Percentiles rank a stretch among this genome's conserved stretches.
These are phyloP conservation scores for Formica exsecta DNA, from an alignment of 1,140 invertebrate species.

Conservation along the genomic window DNA sequence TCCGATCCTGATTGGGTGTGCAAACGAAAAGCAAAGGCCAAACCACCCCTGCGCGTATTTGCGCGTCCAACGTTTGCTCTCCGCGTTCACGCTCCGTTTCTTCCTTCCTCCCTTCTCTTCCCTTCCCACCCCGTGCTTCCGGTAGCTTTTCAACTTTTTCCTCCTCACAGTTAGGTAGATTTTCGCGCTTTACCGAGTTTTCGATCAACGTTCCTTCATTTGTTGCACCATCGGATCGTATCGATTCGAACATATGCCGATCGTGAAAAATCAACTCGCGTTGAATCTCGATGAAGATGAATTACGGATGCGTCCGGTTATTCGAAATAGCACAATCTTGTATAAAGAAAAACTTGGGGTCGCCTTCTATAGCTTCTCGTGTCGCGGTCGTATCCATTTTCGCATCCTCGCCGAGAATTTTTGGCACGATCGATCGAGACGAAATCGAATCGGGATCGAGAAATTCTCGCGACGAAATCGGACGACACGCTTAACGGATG, in stretches of 20 bases:
- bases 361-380: too few species aligned
- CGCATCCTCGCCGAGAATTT: too few species aligned
- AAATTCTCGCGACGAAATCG: too few species aligned
- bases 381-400: too few species aligned
- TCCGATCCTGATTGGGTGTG: slow-evolving; percentile 49
- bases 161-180: slow-evolving; percentile 38
- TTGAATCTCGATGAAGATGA: background rate
- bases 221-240: background rate
- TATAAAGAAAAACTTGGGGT: too few species aligned
- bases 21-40: slow-evolving; percentile 57
- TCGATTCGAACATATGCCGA: background rate
- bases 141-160: slow-evolving; percentile 25
- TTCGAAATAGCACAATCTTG: background rate
- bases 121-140: background rate
- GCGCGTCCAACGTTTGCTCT: slow-evolving; percentile 54
- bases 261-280: background rate
- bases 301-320: background rate
- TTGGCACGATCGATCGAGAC: background rate
- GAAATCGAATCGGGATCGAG: too few species aligned
- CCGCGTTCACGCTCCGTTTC: slow-evolving; percentile 31
- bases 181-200: slow-evolving; percentile 47
- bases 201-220: background rate
- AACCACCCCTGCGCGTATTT: slow-evolving; percentile 3
- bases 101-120: background rate
- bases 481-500: background rate